Conservation (phyloP, 2,113 vertebrate genomes). For the Halichoerus grypus region DNA sequence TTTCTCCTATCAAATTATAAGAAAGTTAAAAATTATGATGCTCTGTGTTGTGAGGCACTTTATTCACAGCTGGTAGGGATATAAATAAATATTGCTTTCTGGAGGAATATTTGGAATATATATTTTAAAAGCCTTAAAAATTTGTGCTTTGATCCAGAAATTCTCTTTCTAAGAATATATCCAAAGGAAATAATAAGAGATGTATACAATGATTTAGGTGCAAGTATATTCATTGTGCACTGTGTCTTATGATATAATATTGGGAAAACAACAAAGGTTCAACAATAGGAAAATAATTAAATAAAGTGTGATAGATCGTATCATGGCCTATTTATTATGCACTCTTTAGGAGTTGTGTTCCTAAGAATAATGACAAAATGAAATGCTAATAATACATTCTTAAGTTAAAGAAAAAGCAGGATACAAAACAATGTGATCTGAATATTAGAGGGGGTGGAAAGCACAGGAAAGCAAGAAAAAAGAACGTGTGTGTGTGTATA, state of each 20-base stretch:
- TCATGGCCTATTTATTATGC: background rate
- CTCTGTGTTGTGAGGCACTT: background rate
- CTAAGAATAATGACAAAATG: slow-evolving; percentile 14
- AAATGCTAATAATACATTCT: slow-evolving; percentile 16
- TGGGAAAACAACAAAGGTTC: background rate
- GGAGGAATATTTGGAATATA: background rate
- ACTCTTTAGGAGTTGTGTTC: slow-evolving; percentile 6
- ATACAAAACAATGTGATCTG: background rate
- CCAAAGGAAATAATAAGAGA: background rate
- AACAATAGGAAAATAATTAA: background rate
- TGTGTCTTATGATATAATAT: background rate
- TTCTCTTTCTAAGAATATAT: slow-evolving; percentile 38
- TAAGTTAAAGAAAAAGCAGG: background rate
- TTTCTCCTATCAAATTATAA: background rate
- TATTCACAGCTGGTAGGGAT: background rate
- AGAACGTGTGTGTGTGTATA: background rate
- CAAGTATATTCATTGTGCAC: background rate
- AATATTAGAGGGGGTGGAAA: background rate
- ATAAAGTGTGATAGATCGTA: background rate
- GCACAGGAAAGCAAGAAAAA: background rate
- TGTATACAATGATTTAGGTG: background rate
- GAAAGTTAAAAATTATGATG: background rate
- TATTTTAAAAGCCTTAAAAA: slow-evolving; percentile 30
- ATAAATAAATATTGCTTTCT: background rate
- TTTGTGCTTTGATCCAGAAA: background rate